Percentiles rank a stretch among this genome's conserved stretches.
Evolutionary conservation across 2,888 invertebrate species (phyloP).

Genomic region (Drepana falcataria): DNA sequence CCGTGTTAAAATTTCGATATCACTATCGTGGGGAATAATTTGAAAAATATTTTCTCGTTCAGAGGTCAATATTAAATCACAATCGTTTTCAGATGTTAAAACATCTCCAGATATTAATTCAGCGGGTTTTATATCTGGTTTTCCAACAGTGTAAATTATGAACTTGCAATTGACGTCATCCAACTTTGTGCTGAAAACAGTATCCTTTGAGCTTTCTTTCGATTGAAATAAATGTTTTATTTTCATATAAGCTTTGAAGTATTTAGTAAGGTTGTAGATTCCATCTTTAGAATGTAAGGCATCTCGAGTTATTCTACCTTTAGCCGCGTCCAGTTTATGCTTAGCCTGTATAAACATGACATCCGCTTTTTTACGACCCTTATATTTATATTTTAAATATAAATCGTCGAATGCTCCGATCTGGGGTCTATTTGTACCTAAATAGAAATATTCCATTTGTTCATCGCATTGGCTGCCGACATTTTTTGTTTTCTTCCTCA

Average conservation of each 20-base stretch:
- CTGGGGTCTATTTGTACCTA: slow-evolving; percentile 12
- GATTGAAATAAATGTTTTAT: slow-evolving; percentile 2
- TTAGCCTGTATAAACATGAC: slow-evolving; percentile 25
- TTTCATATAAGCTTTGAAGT: slow-evolving; percentile 15
- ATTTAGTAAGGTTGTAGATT: slow-evolving; percentile 16
- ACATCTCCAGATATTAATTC: background rate
- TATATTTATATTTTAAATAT: slow-evolving; percentile 16
- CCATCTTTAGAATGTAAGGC: slow-evolving; percentile 12
- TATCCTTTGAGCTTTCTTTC: background rate
- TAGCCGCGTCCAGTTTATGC: slow-evolving; percentile 15
- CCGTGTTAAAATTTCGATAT: slow-evolving; percentile 9
- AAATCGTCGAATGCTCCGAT: slow-evolving; percentile 28
- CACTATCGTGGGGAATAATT: slow-evolving; percentile 12
- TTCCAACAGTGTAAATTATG: slow-evolving; percentile 18
- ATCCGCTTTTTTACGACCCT: slow-evolving; percentile 7
- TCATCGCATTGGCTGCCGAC: background rate
- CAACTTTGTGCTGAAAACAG: slow-evolving; percentile 8
- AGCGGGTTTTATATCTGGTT: slow-evolving; percentile 5
- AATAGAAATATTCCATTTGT: slow-evolving; percentile 2
- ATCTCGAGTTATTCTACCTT: slow-evolving; percentile 12
- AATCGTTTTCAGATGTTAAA: slow-evolving; percentile 3
- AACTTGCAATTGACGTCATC: slow-evolving; percentile 13
- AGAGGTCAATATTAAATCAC: slow-evolving; percentile 10
- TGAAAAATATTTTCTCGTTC: slow-evolving; percentile 10
- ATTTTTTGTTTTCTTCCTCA: slow-evolving; percentile 11